Base-by-base conservation (phyloP, 2,113 vertebrate genomes). In the Aix galericulata region DNA sequence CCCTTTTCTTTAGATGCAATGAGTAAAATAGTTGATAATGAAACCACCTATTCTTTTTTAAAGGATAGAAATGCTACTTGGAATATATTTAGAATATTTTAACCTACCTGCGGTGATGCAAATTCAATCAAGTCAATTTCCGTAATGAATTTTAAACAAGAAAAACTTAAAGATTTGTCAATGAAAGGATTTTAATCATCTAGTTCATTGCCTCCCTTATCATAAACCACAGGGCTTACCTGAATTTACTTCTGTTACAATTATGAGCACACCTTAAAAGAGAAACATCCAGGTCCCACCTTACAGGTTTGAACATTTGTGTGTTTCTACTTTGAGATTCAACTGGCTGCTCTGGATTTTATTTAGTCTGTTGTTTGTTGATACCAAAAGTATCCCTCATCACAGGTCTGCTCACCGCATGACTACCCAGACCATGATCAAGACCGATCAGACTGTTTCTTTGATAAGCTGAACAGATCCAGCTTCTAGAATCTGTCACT, bases 221-320 rank as follows among this genome's bases (percentile, higher is more conserved):
- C 44, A 71, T 22, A 55, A 84, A 16, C 53, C 74, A 80, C 44
- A 58, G 17, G 59, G 12, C 12, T 84, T 66, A 77, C 55, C 64
- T 81, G 68, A 89, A 91, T 83, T 86, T 77, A 88, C 36, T 91
- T 34, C 48, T 55, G 26, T 34, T 88, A 86, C 48, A 92, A 88
- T 53, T 50, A n/a, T 58, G 72, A 29, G 63, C 40, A 44, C 20
- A 38, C 15, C 15, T 53, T 62, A 52, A 73, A 58, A 58, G 74
- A 71, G 23, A 73, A 42, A 66, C 59, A 77, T 34, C 26, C 46
- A 79, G 71, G n/a, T 52, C 48, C 32, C 26, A 18, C 38, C 8
- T 84, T 66, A 67, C 68, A 69, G 38, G 27, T 67, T 4, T n/a
- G 59, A 95, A 56, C 29, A 26, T 58, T 52, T 80, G 36, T 63